phyloP scores from a whole-genome alignment of 1,140 invertebrate genomes.

The Camponotus vicinus region DNA sequence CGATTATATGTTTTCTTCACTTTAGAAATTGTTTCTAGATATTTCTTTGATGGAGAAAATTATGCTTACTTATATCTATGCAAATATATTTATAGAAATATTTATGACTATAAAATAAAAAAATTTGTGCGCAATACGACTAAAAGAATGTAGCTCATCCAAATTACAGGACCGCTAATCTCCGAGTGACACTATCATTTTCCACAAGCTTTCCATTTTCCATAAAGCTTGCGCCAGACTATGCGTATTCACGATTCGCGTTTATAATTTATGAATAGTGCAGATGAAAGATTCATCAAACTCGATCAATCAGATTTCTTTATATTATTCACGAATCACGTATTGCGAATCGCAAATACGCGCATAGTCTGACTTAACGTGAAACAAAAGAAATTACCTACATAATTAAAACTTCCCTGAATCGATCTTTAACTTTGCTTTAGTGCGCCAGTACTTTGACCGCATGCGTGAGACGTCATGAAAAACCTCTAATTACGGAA shows the following conservation, averaged over 20 bases:
- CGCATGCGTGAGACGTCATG: slow-evolving; percentile 49
- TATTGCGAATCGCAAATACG: too few relatives aligned
- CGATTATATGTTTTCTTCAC: not conserved
- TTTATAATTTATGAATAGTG: too few relatives aligned
- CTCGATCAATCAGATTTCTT: too few relatives aligned
- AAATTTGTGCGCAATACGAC: not conserved
- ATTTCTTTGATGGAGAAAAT: not conserved
- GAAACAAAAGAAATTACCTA: slow-evolving; percentile 41
- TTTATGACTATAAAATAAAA: not conserved
- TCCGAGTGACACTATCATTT: not conserved
- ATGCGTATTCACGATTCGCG: too few relatives aligned
- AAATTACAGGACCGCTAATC: not conserved
- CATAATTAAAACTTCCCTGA: slow-evolving; percentile 37
- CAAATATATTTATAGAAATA: slow-evolving; percentile 19
- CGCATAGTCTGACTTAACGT: too few relatives aligned
- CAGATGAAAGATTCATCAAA: too few relatives aligned
- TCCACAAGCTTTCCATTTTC: too few relatives aligned
- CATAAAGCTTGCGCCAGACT: too few relatives aligned
- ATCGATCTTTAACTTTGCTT: slow-evolving; percentile 50
- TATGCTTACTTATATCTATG: not conserved
- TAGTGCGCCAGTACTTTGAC: not conserved
- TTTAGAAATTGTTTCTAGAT: not conserved
- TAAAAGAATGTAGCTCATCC: slow-evolving; percentile 10
- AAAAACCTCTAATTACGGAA: slow-evolving; percentile 69
- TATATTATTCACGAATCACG: too few relatives aligned